Evolutionary conservation across 2,888 invertebrate species (phyloP), one percentile per base, ranked within the genome.

Genomic region (Trisateles emortualis): DNA sequence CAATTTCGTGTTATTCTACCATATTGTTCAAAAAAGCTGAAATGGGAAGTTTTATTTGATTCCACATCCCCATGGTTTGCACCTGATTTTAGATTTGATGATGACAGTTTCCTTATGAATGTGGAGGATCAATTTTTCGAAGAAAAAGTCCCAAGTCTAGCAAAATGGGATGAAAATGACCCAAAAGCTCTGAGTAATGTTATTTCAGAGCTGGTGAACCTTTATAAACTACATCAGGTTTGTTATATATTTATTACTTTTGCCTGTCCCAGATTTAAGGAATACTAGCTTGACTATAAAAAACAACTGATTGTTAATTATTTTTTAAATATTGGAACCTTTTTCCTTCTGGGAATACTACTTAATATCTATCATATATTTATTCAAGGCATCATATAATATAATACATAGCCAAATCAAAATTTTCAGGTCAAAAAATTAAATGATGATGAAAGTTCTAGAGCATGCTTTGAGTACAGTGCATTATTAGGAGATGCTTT

Each of bases 11-110:
- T 96, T 42, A 91, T 94, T 13, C 90, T 96, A 46, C 96, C 96
- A 0, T 96, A 95, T 79, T 96, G 96, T 56, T 95, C 95, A 1
- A 94, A 94, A 62, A 92, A 90, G 55, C 80, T 96, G 3, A 93
- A 93, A 65, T 96, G 96, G 96, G 95, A 96, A 74, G 90, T 96
- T 10, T 86, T 96, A 54, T 96, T 96, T 84, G 95, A 96, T 78
- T 85, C 90, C 0, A 83, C 91, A 11, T 86, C 89, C 41, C 95
- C 95, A 4, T 94, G 95, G 82, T 94, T 95, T 74, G 95, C 96
- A 3, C 96, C 96, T 0, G 96, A 96, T 79, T 96, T 96, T 76
- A 93, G 95, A 71, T 96, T 96, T 82, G 94, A 95, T 65, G 95
- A 96, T 79, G 94, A 95, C 33, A 90, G 87, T 42, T 96, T 96